These are phyloP conservation scores for Escarpia spicata DNA, from an alignment of 2,888 invertebrate genomes.

Conservation along the genomic window DNA sequence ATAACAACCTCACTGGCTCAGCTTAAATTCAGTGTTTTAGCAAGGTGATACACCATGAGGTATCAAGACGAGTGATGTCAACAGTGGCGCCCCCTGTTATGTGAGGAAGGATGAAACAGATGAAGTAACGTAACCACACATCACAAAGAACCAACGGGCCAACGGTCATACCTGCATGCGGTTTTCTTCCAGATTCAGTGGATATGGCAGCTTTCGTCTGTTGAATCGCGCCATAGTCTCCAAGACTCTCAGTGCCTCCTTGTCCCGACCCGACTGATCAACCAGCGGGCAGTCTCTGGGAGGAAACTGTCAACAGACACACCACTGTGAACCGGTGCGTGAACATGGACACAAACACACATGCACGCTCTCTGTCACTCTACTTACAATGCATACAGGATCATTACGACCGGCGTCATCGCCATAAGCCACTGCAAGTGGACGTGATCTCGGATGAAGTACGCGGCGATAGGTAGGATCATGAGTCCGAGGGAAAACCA, in stretches of 20 bases:
- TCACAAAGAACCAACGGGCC: background rate
- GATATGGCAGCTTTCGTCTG: slow-evolving; percentile 21
- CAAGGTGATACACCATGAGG: too few species aligned
- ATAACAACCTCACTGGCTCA: too few species aligned
- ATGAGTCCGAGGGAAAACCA: slow-evolving; percentile 46
- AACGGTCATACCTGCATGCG: slow-evolving; percentile 9
- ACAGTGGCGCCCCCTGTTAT: too few species aligned
- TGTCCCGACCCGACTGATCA: slow-evolving; percentile 55
- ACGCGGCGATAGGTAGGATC: slow-evolving; percentile 43
- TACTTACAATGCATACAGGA: slow-evolving; percentile 65
- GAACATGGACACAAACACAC: background rate
- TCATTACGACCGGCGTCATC: slow-evolving; percentile 74
- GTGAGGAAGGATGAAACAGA: too few species aligned
- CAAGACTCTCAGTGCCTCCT: slow-evolving; percentile 34
- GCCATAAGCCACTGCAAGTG: slow-evolving; percentile 66
- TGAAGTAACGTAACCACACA: too few species aligned
- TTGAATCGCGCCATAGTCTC: slow-evolving; percentile 25
- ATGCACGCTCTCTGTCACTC: background rate
- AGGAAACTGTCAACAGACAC: slow-evolving; percentile 61
- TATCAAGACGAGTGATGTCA: too few species aligned
- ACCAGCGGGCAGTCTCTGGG: slow-evolving; percentile 71
- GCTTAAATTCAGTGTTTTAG: too few species aligned
- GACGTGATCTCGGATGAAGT: slow-evolving; percentile 44
- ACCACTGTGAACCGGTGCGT: background rate
- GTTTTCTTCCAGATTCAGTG: slow-evolving; percentile 29